A percentile compares a stretch with the other conserved stretches of the same genome.
These are phyloP conservation scores for Poecile atricapillus DNA, from an alignment of 2,113 vertebrate species.

Conservation along the genomic window DNA sequence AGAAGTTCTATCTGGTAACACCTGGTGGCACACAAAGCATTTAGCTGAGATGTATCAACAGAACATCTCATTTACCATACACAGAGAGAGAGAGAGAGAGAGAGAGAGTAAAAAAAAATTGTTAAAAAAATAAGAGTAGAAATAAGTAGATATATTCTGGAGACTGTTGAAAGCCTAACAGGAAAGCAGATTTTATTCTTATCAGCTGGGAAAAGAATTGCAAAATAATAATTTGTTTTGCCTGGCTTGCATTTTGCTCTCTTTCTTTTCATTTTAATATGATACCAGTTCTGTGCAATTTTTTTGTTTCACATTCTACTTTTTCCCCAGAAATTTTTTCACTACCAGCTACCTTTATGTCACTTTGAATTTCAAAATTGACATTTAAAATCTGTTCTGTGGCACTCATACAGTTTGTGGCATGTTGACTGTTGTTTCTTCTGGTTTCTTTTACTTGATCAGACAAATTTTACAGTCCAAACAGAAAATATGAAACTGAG, in stretches of 20 bases:
- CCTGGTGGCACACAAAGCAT: background rate
- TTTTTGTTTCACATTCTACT: background rate
- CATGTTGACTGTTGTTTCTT: background rate
- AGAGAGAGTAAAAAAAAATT: background rate
- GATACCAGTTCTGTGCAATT: background rate
- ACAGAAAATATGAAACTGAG: background rate
- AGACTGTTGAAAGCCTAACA: constrained; percentile 4
- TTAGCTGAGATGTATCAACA: background rate
- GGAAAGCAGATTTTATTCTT: constrained; percentile 37
- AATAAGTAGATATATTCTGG: background rate
- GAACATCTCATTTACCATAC: background rate
- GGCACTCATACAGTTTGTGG: background rate
- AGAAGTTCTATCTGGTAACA: background rate
- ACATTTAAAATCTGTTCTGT: background rate
- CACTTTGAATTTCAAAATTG: background rate
- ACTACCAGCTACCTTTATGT: background rate
- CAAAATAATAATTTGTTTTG: constrained; percentile 36
- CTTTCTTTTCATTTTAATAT: background rate
- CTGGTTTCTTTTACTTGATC: background rate
- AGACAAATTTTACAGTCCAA: background rate
- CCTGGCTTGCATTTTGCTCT: background rate
- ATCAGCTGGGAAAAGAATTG: constrained; percentile 39
- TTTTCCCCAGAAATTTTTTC: background rate
- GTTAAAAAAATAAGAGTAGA: background rate
- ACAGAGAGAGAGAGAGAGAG: too few relatives aligned